Conservation (phyloP, 2,797 vertebrate species). For the Clarias pachynema region DNA sequence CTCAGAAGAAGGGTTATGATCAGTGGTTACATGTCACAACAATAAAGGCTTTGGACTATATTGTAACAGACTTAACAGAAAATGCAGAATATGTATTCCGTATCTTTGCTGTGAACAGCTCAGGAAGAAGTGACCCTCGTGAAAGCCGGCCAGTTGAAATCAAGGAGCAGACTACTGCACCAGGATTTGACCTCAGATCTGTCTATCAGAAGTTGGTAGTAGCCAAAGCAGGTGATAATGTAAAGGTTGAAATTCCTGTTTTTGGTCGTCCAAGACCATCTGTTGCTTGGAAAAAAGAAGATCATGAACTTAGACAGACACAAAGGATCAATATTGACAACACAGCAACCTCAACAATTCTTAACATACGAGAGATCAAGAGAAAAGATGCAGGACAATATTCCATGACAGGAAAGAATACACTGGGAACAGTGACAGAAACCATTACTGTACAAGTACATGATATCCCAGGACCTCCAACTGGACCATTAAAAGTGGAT, state of each 20-base stretch:
- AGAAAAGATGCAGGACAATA: constrained; percentile 90
- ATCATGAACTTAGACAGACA: constrained; percentile 86
- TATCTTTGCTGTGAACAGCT: constrained; percentile 96
- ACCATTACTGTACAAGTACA: constrained; percentile 90
- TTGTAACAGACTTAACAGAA: constrained; percentile 88
- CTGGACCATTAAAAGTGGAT: constrained; percentile 93
- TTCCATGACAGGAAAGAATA: constrained; percentile 91
- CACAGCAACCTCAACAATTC: constrained; percentile 89
- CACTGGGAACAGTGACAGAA: constrained; percentile 89
- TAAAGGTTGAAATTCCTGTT: constrained; percentile 97
- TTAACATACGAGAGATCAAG: constrained; percentile 89
- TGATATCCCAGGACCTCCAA: constrained; percentile 94
- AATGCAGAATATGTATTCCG: constrained; percentile 95
- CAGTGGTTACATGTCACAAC: constrained; percentile 91
- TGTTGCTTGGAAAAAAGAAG: constrained; percentile 94
- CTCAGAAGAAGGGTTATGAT: constrained; percentile 90
- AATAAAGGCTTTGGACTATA: constrained; percentile 90
- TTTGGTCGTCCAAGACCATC: constrained; percentile 91
- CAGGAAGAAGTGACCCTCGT: constrained; percentile 93
- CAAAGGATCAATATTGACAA: constrained; percentile 93
- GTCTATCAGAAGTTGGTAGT: constrained; percentile 92
- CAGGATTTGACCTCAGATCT: constrained; percentile 91
- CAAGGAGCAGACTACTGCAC: constrained; percentile 89
- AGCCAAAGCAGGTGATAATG: constrained; percentile 92
- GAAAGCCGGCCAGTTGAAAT: constrained; percentile 92